Evolutionary conservation across 1,140 invertebrate species (phyloP).

Genomic region (Yoshiicerus persimilis): DNA sequence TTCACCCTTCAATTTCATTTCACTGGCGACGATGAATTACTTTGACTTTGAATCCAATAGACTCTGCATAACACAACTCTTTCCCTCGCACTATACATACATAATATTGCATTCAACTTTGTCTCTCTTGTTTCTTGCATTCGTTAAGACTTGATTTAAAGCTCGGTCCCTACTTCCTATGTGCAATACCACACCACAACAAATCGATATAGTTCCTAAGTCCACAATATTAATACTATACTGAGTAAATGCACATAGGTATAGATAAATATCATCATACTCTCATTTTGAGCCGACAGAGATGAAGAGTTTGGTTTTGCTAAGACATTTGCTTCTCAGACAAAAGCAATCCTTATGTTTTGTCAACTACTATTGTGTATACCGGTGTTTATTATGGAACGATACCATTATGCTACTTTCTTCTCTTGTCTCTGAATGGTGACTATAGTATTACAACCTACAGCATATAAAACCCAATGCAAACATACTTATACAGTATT

Average conservation of each 20-base stretch:
- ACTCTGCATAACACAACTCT: not conserved
- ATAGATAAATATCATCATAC: not conserved
- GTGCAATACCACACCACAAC: too few species aligned
- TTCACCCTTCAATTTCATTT: conserved; percentile 13
- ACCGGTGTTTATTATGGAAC: too few species aligned
- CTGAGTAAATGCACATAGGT: not conserved
- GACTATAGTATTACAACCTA: not conserved
- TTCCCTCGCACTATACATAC: not conserved
- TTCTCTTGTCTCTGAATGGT: too few species aligned
- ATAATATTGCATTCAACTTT: not conserved
- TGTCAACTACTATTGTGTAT: too few species aligned
- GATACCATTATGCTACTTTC: not conserved
- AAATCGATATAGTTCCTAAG: not conserved
- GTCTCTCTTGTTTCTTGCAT: not conserved
- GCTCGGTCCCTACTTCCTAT: not conserved
- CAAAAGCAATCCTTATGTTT: too few species aligned
- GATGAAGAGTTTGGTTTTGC: not conserved
- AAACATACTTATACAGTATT: too few species aligned
- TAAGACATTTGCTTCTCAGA: not conserved
- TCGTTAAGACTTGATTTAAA: not conserved
- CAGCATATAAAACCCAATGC: too few species aligned
- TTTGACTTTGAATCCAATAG: not conserved
- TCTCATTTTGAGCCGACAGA: not conserved
- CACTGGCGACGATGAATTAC: not conserved
- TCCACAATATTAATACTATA: not conserved